Evolutionary conservation across 1,140 invertebrate genomes (phyloP).

Genomic region (Coelopa frigida): DNA sequence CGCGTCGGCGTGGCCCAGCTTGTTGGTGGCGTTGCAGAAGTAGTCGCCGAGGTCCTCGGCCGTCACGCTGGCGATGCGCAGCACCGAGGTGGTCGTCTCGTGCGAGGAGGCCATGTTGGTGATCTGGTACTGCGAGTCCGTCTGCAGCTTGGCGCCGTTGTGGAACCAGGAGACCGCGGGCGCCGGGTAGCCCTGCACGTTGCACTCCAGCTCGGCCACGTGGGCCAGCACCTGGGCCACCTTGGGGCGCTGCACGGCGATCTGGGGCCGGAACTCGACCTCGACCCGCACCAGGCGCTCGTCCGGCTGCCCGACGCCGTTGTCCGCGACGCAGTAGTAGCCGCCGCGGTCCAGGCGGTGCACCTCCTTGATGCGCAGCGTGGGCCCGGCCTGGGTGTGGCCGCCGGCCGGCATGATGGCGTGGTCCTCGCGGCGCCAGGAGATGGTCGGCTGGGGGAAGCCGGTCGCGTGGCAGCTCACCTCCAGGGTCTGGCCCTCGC

Average conservation of each 20-base stretch:
- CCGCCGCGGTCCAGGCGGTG: constrained; percentile 73
- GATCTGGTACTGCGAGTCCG: constrained; percentile 67
- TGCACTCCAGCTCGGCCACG: constrained; percentile 73
- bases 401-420: constrained; percentile 73
- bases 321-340: constrained; percentile 83
- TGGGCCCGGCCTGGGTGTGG: constrained; percentile 63
- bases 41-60: constrained; percentile 72
- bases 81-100: constrained; percentile 70
- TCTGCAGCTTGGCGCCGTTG: constrained; percentile 58
- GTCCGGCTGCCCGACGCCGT: constrained; percentile 69
- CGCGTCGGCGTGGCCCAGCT: constrained; percentile 60
- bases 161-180: constrained; percentile 71
- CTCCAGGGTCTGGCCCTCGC: constrained; percentile 59
- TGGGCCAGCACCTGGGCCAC: constrained; percentile 70
- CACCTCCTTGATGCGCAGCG: constrained; percentile 58
- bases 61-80: constrained; percentile 69
- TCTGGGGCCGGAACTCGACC: constrained; percentile 72
- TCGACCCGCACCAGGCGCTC: constrained; percentile 68
- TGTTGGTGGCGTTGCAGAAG: constrained; percentile 68
- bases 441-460: constrained; percentile 63
- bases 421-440: constrained; percentile 75
- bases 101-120: constrained; percentile 70
- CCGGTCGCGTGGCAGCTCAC: constrained; percentile 71
- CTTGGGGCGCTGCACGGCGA: constrained; percentile 60
- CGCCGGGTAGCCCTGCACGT: constrained; percentile 73